These are phyloP conservation scores for Hippocampus zosterae DNA, from an alignment of 2,113 vertebrate genomes.

Conservation along the genomic window DNA sequence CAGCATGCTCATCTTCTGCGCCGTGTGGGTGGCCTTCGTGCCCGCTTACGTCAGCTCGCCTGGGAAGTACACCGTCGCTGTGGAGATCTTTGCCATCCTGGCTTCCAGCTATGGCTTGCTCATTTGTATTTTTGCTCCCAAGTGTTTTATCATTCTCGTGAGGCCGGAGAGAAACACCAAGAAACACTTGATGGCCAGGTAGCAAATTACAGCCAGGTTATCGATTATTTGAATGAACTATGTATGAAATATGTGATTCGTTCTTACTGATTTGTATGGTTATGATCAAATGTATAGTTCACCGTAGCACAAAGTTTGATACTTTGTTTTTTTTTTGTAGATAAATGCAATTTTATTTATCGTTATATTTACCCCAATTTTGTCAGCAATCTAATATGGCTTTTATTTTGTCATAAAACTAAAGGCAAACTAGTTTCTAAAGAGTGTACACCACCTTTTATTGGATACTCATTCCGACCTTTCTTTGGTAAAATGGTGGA, in stretches of 20 bases:
- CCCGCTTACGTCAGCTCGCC: conserved; percentile 71
- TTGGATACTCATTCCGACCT: no score
- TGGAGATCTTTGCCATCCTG: conserved; percentile 72
- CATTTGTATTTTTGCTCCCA: conserved; percentile 68
- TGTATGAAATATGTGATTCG: neutral
- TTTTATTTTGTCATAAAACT: neutral
- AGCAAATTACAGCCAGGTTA: neutral
- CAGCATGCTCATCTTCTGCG: conserved; percentile 76
- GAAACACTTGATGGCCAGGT: conserved; percentile 63
- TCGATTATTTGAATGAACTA: neutral
- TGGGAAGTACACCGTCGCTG: conserved; percentile 60
- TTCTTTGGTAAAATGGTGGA: no score
- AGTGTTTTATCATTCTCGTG: conserved; percentile 71
- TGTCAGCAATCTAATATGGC: neutral
- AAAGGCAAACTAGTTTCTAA: no score
- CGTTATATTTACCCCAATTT: neutral
- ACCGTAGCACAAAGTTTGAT: neutral
- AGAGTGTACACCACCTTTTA: no score
- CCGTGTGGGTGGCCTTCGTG: conserved; percentile 68
- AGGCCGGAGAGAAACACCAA: conserved; percentile 68
- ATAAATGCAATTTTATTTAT: neutral
- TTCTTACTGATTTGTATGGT: neutral
- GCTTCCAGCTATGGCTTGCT: conserved; percentile 63
- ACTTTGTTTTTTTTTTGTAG: neutral
- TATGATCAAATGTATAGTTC: neutral